phyloP scores from a whole-genome alignment of 2,797 vertebrate genomes.

The Linurgus olivaceus region DNA sequence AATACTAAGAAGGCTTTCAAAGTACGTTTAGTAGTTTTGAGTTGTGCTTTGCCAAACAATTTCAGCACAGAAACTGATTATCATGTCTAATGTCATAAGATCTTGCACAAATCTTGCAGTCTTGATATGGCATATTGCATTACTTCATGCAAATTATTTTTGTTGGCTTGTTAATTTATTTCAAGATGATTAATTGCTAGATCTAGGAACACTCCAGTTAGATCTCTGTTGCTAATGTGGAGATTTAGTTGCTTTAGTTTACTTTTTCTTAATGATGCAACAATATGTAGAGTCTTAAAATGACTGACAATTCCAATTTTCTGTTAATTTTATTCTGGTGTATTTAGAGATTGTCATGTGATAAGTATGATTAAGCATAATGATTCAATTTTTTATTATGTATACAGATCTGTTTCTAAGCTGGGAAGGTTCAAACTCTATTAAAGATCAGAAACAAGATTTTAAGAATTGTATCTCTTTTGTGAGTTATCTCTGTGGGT shows the following conservation, averaged over 20 bases:
- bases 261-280: background rate
- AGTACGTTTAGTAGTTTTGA: background rate
- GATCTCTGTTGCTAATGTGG: background rate
- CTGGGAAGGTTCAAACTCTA: background rate
- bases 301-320: background rate
- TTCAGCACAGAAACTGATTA: background rate
- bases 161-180: background rate
- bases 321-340: background rate
- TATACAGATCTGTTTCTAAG: background rate
- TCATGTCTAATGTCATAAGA: background rate
- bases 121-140: background rate
- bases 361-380: background rate
- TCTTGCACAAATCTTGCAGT: background rate
- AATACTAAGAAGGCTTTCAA: background rate
- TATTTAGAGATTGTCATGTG: background rate
- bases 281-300: background rate
- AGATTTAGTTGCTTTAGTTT: background rate
- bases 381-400: background rate
- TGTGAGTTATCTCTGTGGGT: background rate
- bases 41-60: background rate
- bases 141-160: background rate
- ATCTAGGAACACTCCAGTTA: background rate
- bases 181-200: background rate
- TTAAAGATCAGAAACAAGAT: background rate
- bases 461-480: background rate